phyloP scores from a whole-genome alignment of 2,113 vertebrate species.

The Limanda limanda region DNA sequence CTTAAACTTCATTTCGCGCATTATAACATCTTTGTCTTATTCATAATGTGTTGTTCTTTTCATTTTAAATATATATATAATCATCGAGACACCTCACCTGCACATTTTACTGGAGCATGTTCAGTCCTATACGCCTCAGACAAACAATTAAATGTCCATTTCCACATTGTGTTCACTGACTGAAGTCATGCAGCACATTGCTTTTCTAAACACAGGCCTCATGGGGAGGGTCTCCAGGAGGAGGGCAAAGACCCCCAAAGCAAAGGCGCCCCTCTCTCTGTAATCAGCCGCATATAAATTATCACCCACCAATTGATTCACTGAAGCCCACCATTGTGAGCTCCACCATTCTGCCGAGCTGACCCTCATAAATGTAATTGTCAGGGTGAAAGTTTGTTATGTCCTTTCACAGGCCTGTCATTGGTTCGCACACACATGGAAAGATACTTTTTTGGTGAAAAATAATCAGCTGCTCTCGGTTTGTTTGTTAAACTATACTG shows the following conservation, averaged over 20 bases:
- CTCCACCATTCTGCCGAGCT: conserved; percentile 45
- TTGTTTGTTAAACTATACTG: background rate
- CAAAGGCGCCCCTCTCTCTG: conserved; percentile 44
- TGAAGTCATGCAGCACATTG: too few relatives aligned
- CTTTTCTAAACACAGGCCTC: background rate
- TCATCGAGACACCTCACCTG: background rate
- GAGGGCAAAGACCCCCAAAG: conserved; percentile 15
- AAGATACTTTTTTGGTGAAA: background rate
- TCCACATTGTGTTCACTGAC: too few relatives aligned
- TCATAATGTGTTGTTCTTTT: background rate
- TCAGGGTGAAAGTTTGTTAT: conserved; percentile 44
- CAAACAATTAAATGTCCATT: too few relatives aligned
- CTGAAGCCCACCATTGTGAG: conserved; percentile 56
- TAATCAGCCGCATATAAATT: conserved; percentile 70
- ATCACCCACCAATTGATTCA: conserved; percentile 60
- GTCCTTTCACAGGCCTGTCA: conserved; percentile 50
- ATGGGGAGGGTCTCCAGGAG: conserved; percentile 15
- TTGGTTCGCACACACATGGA: conserved; percentile 6
- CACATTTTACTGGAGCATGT: background rate
- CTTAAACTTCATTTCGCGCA: background rate
- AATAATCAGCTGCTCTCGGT: background rate
- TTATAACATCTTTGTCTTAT: background rate
- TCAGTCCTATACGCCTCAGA: background rate
- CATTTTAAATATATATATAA: too few relatives aligned
- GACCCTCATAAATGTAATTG: conserved; percentile 68